These are phyloP conservation scores for Petrocephalus sullivani DNA, from an alignment of 2,797 vertebrate species.

Conservation along the genomic window DNA sequence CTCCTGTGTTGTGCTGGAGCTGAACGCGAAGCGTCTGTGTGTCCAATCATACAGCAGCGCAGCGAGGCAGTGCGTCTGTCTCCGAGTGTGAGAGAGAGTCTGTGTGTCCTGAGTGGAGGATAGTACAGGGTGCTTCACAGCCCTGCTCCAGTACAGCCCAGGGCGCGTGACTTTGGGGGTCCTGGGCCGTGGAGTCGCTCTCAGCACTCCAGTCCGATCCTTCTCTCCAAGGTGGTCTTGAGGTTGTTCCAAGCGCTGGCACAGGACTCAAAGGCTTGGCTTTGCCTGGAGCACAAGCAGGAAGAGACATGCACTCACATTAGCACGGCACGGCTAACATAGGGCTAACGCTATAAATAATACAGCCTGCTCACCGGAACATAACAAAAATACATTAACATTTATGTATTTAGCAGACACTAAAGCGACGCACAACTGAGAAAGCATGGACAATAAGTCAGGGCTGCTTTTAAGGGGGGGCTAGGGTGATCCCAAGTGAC, in stretches of 20 bases:
- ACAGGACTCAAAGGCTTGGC: constrained; percentile 74
- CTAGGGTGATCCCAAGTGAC: too few relatives aligned
- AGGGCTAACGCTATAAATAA: neutral
- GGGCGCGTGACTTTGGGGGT: neutral
- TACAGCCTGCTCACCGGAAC: neutral
- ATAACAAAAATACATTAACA: neutral
- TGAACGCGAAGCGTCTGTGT: neutral
- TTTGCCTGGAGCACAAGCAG: constrained; percentile 60
- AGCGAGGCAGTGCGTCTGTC: neutral
- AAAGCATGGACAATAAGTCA: too few relatives aligned
- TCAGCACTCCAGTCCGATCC: constrained; percentile 55
- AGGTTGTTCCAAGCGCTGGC: constrained; percentile 73
- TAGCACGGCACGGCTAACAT: neutral
- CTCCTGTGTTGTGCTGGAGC: neutral
- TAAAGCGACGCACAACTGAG: neutral
- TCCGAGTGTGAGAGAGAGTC: neutral
- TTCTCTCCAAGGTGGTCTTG: constrained; percentile 69
- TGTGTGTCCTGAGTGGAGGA: constrained; percentile 9
- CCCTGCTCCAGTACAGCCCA: neutral
- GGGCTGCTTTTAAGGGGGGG: too few relatives aligned
- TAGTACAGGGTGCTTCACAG: neutral
- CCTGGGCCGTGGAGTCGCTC: neutral
- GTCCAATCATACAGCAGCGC: neutral
- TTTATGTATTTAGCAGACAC: neutral
- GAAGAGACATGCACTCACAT: constrained; percentile 12